phyloP scores from a whole-genome alignment of 1,140 invertebrate species.

The Charaxes varanes region DNA sequence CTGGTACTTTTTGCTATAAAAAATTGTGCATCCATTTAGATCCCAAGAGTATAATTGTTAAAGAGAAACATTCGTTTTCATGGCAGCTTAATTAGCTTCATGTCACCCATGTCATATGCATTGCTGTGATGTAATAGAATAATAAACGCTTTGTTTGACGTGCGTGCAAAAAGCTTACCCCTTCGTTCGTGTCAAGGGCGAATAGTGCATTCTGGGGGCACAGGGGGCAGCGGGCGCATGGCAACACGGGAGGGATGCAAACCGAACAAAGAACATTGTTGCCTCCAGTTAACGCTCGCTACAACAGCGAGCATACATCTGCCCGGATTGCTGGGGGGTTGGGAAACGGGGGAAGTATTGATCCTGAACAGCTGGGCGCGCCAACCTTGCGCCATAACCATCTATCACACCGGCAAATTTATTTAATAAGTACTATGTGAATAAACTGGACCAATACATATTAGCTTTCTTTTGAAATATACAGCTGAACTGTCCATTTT shows the following conservation, averaged over 20 bases:
- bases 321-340: not conserved
- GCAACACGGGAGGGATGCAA: slow-evolving; percentile 11
- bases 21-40: too few relatives aligned
- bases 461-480: too few relatives aligned
- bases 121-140: not conserved
- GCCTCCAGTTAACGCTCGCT: slow-evolving; percentile 13
- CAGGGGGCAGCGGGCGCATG: slow-evolving; percentile 1
- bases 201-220: slow-evolving; percentile 7
- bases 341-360: slow-evolving; percentile 12
- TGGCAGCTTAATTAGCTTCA: not conserved
- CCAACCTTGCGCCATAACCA: too few relatives aligned
- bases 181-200: slow-evolving; percentile 18
- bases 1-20: too few relatives aligned
- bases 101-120: not conserved
- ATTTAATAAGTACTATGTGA: too few relatives aligned
- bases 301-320: slow-evolving; percentile 9
- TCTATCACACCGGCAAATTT: too few relatives aligned
- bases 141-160: slow-evolving; percentile 8
- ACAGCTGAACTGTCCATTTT: too few relatives aligned
- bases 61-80: too few relatives aligned
- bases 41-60: too few relatives aligned
- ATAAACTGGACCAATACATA: too few relatives aligned
- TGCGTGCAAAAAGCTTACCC: slow-evolving; percentile 9
- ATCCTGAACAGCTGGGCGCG: slow-evolving; percentile 26
- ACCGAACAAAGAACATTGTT: slow-evolving; percentile 14